Base-by-base conservation (phyloP, 1,140 invertebrate genomes). In the Reticulitermes speratus region DNA sequence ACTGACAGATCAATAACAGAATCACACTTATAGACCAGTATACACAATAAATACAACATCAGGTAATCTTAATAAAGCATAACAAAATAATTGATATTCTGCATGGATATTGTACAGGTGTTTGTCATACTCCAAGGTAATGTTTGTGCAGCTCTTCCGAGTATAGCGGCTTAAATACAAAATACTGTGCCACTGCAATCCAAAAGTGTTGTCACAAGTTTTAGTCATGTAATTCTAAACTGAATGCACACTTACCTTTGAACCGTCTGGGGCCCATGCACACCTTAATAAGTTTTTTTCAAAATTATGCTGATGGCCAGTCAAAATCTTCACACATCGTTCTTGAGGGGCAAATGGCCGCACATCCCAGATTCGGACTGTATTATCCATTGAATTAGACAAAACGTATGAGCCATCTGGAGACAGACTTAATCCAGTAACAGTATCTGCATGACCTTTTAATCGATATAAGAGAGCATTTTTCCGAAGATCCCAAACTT, bases 371-470 rank as follows among this genome's bases (percentile, higher is more conserved):
- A 95, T 93, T 88, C 95, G 19, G 91, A 91, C 89, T 95, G 97
- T 97, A 89, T 98, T 98, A 91, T 99, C 99, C 98, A 99, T 99
- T 1, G 97, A 94, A 92, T 99, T 99, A 5, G 98, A 98, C 9
- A 99, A 92, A 23, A 99, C 92, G 90, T 98, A 97, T 16, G 97
- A 98, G 0, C 99, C 99, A 92, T 99, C 98, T 9, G 97, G 96
- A 88, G 97, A 99, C 1, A 99, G 91, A 32, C 96, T 93, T 86
- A 99, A 89, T 87, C 97, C 98, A 11, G 99, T 99, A 11, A 99
- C 94, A 16, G 98, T 99, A 90, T 99, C 99, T 2, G 96, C 95
- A 89, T 99, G 98, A 93, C 91, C 97, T 88, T 95, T 94, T 89
- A 99, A 92, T 88, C 94, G 95, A 90, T 98, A 98, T 0, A 98